Conservation (phyloP, 1,140 invertebrate species). For the Pantala flavescens region DNA sequence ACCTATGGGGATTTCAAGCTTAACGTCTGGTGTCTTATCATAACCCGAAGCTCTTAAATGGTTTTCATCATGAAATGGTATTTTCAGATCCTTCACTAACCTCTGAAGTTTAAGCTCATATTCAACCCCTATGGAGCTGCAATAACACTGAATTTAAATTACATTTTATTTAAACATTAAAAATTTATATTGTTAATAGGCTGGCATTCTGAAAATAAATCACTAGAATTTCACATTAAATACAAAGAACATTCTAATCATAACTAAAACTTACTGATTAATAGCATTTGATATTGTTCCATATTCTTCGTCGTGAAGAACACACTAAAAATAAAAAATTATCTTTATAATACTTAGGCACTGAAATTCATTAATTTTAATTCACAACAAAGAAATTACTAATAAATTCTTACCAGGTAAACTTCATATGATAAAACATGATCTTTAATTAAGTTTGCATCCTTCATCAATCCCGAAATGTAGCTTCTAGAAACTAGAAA, state of each 20-base stretch:
- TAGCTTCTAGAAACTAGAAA: constrained; percentile 28
- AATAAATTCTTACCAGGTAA: constrained; percentile 49
- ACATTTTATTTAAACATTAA: no score
- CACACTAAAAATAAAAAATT: constrained; percentile 43
- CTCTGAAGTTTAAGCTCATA: constrained; percentile 59
- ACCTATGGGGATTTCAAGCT: constrained; percentile 76
- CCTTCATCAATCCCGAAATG: constrained; percentile 45
- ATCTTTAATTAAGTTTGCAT: constrained; percentile 60
- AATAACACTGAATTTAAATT: constrained; percentile 21
- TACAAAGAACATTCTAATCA: constrained; percentile 21
- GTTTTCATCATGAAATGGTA: constrained; percentile 70
- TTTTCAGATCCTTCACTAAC: constrained; percentile 43
- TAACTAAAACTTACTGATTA: constrained; percentile 45
- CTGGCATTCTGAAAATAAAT: no score
- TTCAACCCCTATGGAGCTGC: constrained; percentile 59
- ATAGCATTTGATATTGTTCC: constrained; percentile 63
- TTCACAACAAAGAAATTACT: no score
- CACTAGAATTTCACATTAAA: constrained; percentile 12
- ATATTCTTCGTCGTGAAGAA: constrained; percentile 64
- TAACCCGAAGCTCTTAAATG: constrained; percentile 69
- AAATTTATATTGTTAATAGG: no score
- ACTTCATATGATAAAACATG: constrained; percentile 62
- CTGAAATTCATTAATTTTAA: constrained; percentile 15
- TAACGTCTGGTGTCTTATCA: constrained; percentile 92
- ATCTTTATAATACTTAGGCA: constrained; percentile 37